Evolutionary conservation across 2,113 vertebrate genomes (phyloP).

Genomic region (Sinocyclocheilus maitianheensis): DNA sequence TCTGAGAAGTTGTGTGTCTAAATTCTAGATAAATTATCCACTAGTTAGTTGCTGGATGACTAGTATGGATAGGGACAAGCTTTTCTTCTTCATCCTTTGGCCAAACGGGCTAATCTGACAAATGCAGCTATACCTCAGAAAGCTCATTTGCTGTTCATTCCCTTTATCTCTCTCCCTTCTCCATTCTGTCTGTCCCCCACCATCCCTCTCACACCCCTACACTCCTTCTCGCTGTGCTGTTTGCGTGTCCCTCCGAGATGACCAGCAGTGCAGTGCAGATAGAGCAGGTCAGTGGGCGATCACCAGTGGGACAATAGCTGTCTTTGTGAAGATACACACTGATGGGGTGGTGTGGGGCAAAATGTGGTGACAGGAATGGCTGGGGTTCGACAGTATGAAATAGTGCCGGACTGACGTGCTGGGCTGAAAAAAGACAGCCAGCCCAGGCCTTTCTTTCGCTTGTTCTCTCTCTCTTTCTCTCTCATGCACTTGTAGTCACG

Average conservation of each 20-base stretch:
- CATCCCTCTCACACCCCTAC: constrained; percentile 27
- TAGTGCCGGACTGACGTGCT: constrained; percentile 59
- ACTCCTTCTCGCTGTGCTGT: constrained; percentile 46
- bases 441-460: constrained; percentile 44
- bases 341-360: constrained; percentile 47
- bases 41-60: background rate
- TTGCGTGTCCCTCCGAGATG: constrained; percentile 65
- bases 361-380: constrained; percentile 61
- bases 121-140: constrained; percentile 40
- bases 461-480: constrained; percentile 17
- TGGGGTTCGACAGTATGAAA: constrained; percentile 64
- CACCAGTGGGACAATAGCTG: constrained; percentile 66
- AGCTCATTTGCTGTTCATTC: constrained; percentile 56
- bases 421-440: constrained; percentile 58
- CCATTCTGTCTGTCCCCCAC: constrained; percentile 44
- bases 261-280: constrained; percentile 60
- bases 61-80: background rate
- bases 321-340: constrained; percentile 69
- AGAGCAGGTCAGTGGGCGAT: constrained; percentile 63
- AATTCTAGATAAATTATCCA: background rate
- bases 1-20: background rate
- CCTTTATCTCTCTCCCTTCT: constrained; percentile 13
- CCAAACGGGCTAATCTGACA: constrained; percentile 56
- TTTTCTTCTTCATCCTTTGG: constrained; percentile 51
- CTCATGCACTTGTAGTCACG: constrained; percentile 61